phyloP scores from a whole-genome alignment of 1,140 invertebrate species.

The Samia ricini region DNA sequence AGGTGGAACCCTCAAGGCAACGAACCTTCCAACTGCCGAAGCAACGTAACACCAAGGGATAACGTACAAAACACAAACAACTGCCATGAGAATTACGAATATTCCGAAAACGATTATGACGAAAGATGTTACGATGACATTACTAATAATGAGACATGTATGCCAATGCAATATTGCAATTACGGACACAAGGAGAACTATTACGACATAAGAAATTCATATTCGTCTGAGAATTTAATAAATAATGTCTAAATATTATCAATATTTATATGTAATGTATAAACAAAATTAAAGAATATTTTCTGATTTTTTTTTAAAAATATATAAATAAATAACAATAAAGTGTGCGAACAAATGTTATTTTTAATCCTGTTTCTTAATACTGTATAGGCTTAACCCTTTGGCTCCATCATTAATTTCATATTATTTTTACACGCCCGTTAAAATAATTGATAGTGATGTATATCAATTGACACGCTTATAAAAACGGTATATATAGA shows the following conservation, averaged over 20 bases:
- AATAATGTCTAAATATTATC: constrained; percentile 44
- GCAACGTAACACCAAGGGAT: constrained; percentile 29
- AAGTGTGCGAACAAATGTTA: too few relatives aligned
- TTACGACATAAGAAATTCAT: constrained; percentile 59
- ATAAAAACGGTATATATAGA: too few relatives aligned
- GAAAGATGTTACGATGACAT: constrained; percentile 58
- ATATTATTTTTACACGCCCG: too few relatives aligned
- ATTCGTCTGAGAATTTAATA: constrained; percentile 48
- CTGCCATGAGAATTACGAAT: constrained; percentile 46
- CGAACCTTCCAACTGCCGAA: constrained; percentile 25
- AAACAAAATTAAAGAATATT: too few relatives aligned
- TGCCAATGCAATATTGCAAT: constrained; percentile 51
- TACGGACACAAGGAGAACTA: constrained; percentile 66
- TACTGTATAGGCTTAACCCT: too few relatives aligned
- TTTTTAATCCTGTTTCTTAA: too few relatives aligned
- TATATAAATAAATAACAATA: too few relatives aligned
- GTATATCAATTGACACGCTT: too few relatives aligned
- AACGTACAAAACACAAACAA: constrained; percentile 33
- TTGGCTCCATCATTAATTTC: too few relatives aligned
- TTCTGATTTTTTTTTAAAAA: too few relatives aligned
- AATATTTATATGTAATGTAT: not conserved
- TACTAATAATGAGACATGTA: constrained; percentile 33
- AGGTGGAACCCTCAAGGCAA: constrained; percentile 50
- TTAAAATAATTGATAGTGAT: too few relatives aligned
- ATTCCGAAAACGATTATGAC: constrained; percentile 67